These are phyloP conservation scores for Torymus tubicola DNA, from an alignment of 2,888 invertebrate genomes.

Conservation along the genomic window DNA sequence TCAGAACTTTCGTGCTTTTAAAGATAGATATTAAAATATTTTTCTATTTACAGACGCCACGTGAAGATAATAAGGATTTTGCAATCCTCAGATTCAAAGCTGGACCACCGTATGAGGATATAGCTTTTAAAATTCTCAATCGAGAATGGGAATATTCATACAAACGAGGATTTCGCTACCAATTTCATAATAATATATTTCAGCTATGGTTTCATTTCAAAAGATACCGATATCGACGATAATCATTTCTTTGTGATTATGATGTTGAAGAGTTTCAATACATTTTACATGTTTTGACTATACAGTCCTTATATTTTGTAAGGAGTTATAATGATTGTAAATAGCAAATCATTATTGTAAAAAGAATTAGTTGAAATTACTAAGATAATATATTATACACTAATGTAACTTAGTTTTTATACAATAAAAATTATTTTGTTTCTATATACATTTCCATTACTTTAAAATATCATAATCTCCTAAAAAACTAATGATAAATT, in stretches of 20 bases:
- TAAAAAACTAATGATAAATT: too few relatives aligned
- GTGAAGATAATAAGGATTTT: conserved; percentile 95
- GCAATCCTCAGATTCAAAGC: conserved; percentile 95
- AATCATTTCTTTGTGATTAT: conserved; percentile 54
- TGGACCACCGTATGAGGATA: conserved; percentile 99
- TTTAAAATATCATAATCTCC: too few relatives aligned
- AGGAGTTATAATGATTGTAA: too few relatives aligned
- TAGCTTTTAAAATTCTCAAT: conserved; percentile 98
- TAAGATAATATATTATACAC: too few relatives aligned
- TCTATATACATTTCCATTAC: background rate
- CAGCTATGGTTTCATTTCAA: conserved; percentile 99
- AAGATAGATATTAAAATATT: conserved; percentile 8
- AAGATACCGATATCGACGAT: conserved; percentile 94
- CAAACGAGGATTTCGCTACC: conserved; percentile 98
- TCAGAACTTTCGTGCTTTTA: background rate
- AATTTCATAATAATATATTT: conserved; percentile 99
- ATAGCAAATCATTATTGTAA: too few relatives aligned
- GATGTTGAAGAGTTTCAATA: background rate
- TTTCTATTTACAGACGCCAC: conserved; percentile 84
- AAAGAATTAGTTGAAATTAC: too few relatives aligned
- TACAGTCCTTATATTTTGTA: too few relatives aligned
- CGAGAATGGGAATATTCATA: conserved; percentile 99
- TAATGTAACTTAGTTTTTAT: background rate
- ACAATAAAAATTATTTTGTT: conserved; percentile 24
- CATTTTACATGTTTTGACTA: background rate